These are phyloP conservation scores for Microchrysa polita DNA, from an alignment of 2,888 invertebrate species.

Conservation along the genomic window DNA sequence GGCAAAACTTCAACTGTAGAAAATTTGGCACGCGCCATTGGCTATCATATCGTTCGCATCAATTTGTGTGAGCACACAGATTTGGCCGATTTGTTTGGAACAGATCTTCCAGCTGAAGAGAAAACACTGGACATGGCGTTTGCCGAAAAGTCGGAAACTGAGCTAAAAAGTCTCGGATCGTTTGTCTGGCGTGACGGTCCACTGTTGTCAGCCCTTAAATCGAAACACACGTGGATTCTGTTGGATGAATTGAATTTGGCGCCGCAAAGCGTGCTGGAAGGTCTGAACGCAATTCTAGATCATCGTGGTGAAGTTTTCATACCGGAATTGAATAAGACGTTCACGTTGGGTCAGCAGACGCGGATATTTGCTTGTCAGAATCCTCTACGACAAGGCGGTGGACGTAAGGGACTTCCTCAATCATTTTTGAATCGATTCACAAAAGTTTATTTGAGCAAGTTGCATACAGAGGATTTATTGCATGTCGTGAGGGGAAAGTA, in stretches of 20 bases:
- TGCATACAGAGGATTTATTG: slow-evolving; percentile 73
- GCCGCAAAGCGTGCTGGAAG: slow-evolving; percentile 97
- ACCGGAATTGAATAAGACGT: slow-evolving; percentile 90
- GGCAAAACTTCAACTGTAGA: slow-evolving; percentile 96
- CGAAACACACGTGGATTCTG: slow-evolving; percentile 91
- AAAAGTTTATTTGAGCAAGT: slow-evolving; percentile 78
- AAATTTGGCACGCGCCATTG: slow-evolving; percentile 85
- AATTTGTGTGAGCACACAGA: slow-evolving; percentile 99
- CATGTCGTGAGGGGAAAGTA: slow-evolving; percentile 62
- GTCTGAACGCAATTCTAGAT: slow-evolving; percentile 97
- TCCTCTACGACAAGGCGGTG: slow-evolving; percentile 95
- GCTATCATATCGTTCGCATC: slow-evolving; percentile 87
- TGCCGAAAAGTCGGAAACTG: slow-evolving; percentile 54
- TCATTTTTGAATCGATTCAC: slow-evolving; percentile 98
- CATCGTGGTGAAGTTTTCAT: slow-evolving; percentile 96
- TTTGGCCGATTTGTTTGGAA: slow-evolving; percentile 96
- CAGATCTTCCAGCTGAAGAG: slow-evolving; percentile 94
- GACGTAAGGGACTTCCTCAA: slow-evolving; percentile 92
- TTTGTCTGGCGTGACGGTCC: slow-evolving; percentile 98
- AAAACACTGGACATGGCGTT: slow-evolving; percentile 60
- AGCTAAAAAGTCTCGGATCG: slow-evolving; percentile 70
- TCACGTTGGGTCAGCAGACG: slow-evolving; percentile 79
- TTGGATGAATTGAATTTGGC: slow-evolving; percentile 98
- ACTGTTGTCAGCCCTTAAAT: slow-evolving; percentile 88
- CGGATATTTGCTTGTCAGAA: slow-evolving; percentile 98